Evolutionary conservation across 2,797 vertebrate species (phyloP), one percentile per base, ranked within the genome.

Genomic region (Girardinus metallicus): DNA sequence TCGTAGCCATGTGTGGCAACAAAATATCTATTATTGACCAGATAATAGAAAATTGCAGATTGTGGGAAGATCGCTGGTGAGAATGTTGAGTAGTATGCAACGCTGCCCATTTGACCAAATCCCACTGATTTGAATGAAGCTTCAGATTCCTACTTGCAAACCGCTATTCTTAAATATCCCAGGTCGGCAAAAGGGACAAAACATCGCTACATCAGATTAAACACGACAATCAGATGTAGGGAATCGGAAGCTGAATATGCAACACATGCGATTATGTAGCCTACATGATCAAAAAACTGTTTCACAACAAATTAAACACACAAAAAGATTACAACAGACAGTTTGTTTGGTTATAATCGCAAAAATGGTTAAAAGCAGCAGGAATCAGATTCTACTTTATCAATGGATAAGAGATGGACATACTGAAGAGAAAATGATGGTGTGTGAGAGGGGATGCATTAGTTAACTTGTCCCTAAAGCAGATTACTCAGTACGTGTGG

Each of bases 401-500:
- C 43, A 47, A 15, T 7, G 51, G 21, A 26, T 7, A 16, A 10
- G 29, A 16, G 18, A 13, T n/a, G 0, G 64, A 34, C 57, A 2
- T 49, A 46, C 18, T 13, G 12, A 74, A 72, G 3, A 73, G 26
- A 80, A 29, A 55, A 53, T 1, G n/a, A 73, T 49, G 49, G 6
- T 1, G 34, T 70, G 62, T 6, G 41, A 70, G 41, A 34, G 6
- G 39, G 9, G 39, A 72, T 2, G 51, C 18, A 46, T 78, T 72
- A 60, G 43, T 73, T 72, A 4, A 26, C 72, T 68, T 4, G 15
- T 62, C 77, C 55, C 41, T 77, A 64, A 76, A 80, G 15, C 29
- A 47, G 76, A 85, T 82, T 26, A 51, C 8, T 60, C 44, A 47
- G 83, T 77, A 77, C 62, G 39, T 60, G 43, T 0, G 18, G 70